Evolutionary conservation across 2,888 invertebrate genomes (phyloP), one percentile per base, ranked within the genome.

Genomic region (Euphydryas editha): DNA sequence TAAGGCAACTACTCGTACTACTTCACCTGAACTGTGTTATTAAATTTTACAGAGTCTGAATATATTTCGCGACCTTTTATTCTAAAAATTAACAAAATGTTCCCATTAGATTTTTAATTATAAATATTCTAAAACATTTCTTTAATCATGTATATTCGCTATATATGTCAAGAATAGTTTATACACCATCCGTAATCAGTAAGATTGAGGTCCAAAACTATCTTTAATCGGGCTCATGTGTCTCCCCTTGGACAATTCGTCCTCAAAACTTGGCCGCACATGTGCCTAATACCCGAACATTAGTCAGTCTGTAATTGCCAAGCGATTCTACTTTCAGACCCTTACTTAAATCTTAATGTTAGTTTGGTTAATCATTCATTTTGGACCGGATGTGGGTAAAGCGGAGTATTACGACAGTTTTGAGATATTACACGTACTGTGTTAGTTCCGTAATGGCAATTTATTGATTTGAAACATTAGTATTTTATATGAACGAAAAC

Each of bases 281-380:
- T 92, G 92, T 92, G 92, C 81, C 78, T 92, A 92, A 92, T 92
- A 90, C 78, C 91, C 88, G 77, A 83, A 80, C 92, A 92, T 92
- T 92, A 91, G 90, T 92, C 92, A 92, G 91, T 82, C 83, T 90
- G 87, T 92, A 92, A 92, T 92, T 89, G 88, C 91, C 76, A 91
- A 88, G 86, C 82, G 87, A 92, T 90, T 89, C 80, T 86, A 85
- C 89, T 88, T 87, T 84, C 84, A 87, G 88, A 86, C 89, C 91
- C 90, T 90, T 88, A 85, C 86, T 87, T 84, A 84, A 84, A 87
- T 88, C 88, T 90, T 91, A 92, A 90, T 90, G 90, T 82, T 80
- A 87, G 81, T 89, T 88, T 78, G 79, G 79, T 81, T 78, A 73
- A 74, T 73, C 76, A 77, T 79, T 77, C 62, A 69, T 67, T 51